Evolutionary conservation across 2,888 invertebrate genomes (phyloP).

Genomic region (Napeogenes inachia): DNA sequence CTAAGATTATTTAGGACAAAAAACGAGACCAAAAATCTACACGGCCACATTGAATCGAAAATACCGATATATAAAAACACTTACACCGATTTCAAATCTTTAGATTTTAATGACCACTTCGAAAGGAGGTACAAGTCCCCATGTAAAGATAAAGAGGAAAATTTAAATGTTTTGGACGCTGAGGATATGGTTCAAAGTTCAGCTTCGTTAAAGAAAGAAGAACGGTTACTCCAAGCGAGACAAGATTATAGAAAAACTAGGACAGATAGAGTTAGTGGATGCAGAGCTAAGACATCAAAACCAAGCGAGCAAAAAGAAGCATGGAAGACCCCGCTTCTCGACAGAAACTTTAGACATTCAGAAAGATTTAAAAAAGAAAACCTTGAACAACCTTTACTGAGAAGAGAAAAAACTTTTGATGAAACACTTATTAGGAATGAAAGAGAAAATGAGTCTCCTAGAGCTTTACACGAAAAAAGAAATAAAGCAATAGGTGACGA

Average conservation of each 20-base stretch:
- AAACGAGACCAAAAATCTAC: constrained; percentile 81
- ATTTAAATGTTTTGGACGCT: constrained; percentile 62
- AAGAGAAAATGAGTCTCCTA: constrained; percentile 56
- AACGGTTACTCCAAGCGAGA: constrained; percentile 68
- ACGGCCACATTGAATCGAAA: constrained; percentile 54
- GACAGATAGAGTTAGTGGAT: constrained; percentile 68
- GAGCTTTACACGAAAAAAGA: constrained; percentile 53
- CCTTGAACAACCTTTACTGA: constrained; percentile 54
- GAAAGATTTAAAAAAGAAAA: constrained; percentile 69
- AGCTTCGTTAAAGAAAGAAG: constrained; percentile 66
- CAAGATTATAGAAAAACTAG: constrained; percentile 70
- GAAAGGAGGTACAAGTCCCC: constrained; percentile 68
- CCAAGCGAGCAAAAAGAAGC: constrained; percentile 63
- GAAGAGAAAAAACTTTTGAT: constrained; percentile 74
- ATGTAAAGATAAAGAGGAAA: constrained; percentile 66
- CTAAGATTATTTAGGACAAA: constrained; percentile 85
- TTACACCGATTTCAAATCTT: constrained; percentile 60
- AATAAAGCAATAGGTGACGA: constrained; percentile 58
- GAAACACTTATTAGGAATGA: constrained; percentile 60
- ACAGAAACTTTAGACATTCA: constrained; percentile 70
- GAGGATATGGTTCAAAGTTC: constrained; percentile 66
- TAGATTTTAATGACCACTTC: constrained; percentile 59
- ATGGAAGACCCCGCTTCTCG: constrained; percentile 68
- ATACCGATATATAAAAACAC: constrained; percentile 50
- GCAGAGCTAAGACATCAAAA: constrained; percentile 69